Percentiles rank a stretch among this genome's conserved stretches.
phyloP scores from a whole-genome alignment of 2,888 invertebrate genomes.

The Napeogenes sylphis region DNA sequence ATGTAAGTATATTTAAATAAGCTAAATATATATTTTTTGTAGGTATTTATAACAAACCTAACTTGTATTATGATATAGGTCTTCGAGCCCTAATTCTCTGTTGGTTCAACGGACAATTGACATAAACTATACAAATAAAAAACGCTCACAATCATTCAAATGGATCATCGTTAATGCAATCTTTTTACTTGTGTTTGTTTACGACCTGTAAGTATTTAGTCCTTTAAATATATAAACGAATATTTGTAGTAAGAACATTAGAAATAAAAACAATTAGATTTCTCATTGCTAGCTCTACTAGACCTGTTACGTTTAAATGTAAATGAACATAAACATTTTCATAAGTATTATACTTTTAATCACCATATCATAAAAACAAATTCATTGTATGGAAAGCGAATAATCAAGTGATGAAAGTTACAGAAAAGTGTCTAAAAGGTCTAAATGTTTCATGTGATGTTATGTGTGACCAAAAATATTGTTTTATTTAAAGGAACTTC shows the following conservation, averaged over 20 bases:
- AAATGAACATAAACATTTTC: no score
- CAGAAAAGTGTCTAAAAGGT: no score
- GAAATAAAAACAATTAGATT: neutral
- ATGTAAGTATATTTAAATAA: neutral
- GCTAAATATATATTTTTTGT: neutral
- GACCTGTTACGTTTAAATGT: no score
- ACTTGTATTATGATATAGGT: constrained; percentile 41
- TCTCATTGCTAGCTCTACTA: no score
- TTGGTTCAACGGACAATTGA: constrained; percentile 75
- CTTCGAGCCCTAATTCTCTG: constrained; percentile 53
- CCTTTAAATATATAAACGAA: neutral
- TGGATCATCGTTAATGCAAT: constrained; percentile 79
- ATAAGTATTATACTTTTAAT: no score
- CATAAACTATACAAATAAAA: constrained; percentile 69
- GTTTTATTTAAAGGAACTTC: no score
- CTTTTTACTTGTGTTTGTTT: constrained; percentile 72
- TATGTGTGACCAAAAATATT: no score
- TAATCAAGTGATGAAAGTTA: no score
- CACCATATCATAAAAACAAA: no score
- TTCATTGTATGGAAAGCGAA: no score
- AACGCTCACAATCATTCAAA: constrained; percentile 71
- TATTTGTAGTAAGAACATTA: neutral
- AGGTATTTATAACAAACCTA: constrained; percentile 2
- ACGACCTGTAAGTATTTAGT: constrained; percentile 77
- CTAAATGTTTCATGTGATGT: no score